Percentiles rank a stretch among this genome's conserved stretches.
These are phyloP conservation scores for Noturus placidus DNA, from an alignment of 2,113 vertebrate species.

Conservation along the genomic window DNA sequence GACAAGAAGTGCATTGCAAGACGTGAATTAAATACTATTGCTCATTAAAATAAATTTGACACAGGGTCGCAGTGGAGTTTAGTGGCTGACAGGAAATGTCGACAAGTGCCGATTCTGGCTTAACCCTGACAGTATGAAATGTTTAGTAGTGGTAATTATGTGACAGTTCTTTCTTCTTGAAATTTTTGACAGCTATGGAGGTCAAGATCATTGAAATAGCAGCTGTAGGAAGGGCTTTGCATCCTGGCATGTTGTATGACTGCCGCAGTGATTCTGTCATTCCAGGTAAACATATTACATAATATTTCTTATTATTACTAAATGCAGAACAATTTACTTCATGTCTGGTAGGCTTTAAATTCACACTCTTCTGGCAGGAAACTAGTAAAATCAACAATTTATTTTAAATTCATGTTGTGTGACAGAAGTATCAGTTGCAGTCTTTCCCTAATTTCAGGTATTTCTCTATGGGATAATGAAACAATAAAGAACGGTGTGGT, in stretches of 20 bases:
- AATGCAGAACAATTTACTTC: too few species aligned
- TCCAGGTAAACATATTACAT: conserved; percentile 13
- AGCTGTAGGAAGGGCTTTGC: not conserved
- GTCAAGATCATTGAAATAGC: not conserved
- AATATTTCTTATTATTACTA: too few species aligned
- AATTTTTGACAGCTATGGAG: not conserved
- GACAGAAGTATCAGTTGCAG: not conserved
- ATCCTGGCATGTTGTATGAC: not conserved
- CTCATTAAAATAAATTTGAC: too few species aligned
- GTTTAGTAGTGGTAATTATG: not conserved
- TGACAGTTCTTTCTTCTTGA: not conserved
- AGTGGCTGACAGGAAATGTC: too few species aligned
- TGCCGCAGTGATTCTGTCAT: not conserved
- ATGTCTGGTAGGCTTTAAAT: not conserved
- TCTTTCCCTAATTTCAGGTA: conserved; percentile 45
- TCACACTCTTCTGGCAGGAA: not conserved
- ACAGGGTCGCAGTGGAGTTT: too few species aligned
- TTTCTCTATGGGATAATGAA: conserved; percentile 58
- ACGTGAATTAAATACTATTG: too few species aligned
- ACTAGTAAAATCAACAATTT: not conserved
- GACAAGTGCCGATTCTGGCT: too few species aligned
- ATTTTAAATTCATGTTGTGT: not conserved
- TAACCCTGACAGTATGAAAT: not conserved
- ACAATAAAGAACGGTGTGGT: conserved; percentile 22
- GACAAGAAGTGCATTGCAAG: too few species aligned